Evolutionary conservation across 2,113 vertebrate genomes (phyloP), one percentile per base, ranked within the genome.

Genomic region (Passer domesticus): DNA sequence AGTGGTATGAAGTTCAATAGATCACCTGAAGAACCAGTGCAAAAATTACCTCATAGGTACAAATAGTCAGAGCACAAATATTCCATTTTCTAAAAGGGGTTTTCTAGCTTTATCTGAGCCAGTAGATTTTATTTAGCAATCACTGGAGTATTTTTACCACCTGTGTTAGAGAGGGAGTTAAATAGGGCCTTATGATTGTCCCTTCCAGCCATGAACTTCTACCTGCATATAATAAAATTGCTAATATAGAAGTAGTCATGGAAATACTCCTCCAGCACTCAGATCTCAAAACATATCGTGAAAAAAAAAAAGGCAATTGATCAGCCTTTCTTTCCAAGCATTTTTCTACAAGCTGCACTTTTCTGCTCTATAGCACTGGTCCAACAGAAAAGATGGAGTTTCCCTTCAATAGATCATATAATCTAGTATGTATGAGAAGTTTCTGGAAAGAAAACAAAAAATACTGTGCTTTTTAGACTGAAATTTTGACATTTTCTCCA

Each of bases 121-220:
- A 70, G 27, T 52, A 69, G 59, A 64, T 58, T 46, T 70, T 76
- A 62, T 85, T 39, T 49, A 87, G 39, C 39, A 80, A 60, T 73
- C 50, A 68, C 78, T 66, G 11, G 37, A 14, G 27, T 69, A 66
- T 87, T 94, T 94, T 94, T 95, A 79, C 35, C 60, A 12, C 13
- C 33, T 79, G 4, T n/a, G 58, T 58, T 58, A 75, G 30, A 67
- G 33, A 56, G 28, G 7, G 31, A 82, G 18, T 55, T 35, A 89
- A 95, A 95, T n/a, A 90, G 33, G 58, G 83, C 27, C n/a, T 83
- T 79, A 28, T 85, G 81, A 85, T 84, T 69, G 25, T 62, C 74
- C 75, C 39, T 91, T 92, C 43, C 37, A 30, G 63, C 58, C 43
- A n/a, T 73, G 69, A 91, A 58, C 20, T 63, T 37, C 53, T 87